Percentiles rank a stretch among this genome's conserved stretches.
Conservation (phyloP, 2,797 vertebrate species). For the Danio kyathit region DNA sequence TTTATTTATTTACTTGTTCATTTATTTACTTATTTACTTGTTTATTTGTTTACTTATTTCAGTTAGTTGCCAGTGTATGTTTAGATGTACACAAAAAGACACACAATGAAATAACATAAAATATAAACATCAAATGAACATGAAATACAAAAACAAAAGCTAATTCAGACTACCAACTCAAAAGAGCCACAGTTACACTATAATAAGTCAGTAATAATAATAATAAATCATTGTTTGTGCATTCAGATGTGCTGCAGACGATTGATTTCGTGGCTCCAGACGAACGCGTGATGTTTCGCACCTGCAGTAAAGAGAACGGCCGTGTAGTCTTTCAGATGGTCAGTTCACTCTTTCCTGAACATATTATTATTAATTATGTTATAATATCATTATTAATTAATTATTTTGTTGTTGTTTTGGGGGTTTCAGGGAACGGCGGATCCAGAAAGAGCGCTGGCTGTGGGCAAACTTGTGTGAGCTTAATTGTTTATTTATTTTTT, state of each 20-base stretch:
- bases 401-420: neutral
- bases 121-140: too few relatives aligned
- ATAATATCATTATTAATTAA: neutral
- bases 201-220: too few relatives aligned
- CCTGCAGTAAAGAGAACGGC: conserved; percentile 86
- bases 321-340: conserved; percentile 96
- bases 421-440: conserved; percentile 89
- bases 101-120: too few relatives aligned
- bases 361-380: neutral
- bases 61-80: too few relatives aligned
- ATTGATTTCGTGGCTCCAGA: conserved; percentile 95
- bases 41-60: too few relatives aligned
- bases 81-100: too few relatives aligned
- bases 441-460: conserved; percentile 88
- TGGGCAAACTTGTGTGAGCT: conserved; percentile 93
- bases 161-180: too few relatives aligned
- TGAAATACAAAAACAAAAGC: too few relatives aligned
- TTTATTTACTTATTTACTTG: too few relatives aligned
- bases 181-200: too few relatives aligned
- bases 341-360: conserved; percentile 42
- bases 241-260: conserved; percentile 85
- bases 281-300: conserved; percentile 93
- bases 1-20: too few relatives aligned
- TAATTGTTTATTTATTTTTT: neutral
- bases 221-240: neutral